Base-by-base conservation (phyloP, 35 echinoderm and acorn worm genomes). In the Ophiothrix spiculata region DNA sequence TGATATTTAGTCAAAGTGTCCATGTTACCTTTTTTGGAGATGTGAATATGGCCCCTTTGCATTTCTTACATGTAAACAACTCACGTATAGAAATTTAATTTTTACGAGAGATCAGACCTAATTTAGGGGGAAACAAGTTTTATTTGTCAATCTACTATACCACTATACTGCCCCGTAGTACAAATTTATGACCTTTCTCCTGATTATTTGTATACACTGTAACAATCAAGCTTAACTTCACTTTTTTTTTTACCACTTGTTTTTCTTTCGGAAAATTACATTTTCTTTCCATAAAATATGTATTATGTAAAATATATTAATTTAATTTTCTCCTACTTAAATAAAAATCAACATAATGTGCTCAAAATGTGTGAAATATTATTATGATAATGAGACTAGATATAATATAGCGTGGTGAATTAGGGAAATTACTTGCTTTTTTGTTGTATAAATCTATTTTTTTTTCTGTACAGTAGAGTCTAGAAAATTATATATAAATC, bases 391-490 rank as follows among this genome's bases (percentile, higher is more conserved):
- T 10, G 6, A 6, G 19, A 10, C 6, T 49, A 6, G 19, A 49
- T 6, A 49, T 6, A 49, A 49, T 6, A 10, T 6, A 49, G 42
- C 6, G 42, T 49, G 42, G 42, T 49, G 42, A 49, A 69, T 25
- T 25, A 69, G 60, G 60, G 60, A 28, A 69, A 21, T 25, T 25
- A 69, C 25, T 69, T 69, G 60, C 60, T 12, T 54, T 54, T 54
- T n/a, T n/a, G 45, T 69, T 69, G 60, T 69, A 69, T 69, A 69
- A 69, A 69, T n/a, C 29, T 69, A 69, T 69, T 69, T 69, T 69
- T 19, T 49, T 49, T n/a, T n/a, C 60, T 69, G 60, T 69, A 69
- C 60, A 69, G 60, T 69, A 69, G 60, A 69, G 60, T 69, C 60
- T 69, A 69, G 60, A 69, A n/a, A 69, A 69, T n/a, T 69, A 69